A percentile compares a stretch with the other conserved stretches of the same genome.
These are phyloP conservation scores for Muscina levida DNA, from an alignment of 2,888 invertebrate species.

Conservation along the genomic window DNA sequence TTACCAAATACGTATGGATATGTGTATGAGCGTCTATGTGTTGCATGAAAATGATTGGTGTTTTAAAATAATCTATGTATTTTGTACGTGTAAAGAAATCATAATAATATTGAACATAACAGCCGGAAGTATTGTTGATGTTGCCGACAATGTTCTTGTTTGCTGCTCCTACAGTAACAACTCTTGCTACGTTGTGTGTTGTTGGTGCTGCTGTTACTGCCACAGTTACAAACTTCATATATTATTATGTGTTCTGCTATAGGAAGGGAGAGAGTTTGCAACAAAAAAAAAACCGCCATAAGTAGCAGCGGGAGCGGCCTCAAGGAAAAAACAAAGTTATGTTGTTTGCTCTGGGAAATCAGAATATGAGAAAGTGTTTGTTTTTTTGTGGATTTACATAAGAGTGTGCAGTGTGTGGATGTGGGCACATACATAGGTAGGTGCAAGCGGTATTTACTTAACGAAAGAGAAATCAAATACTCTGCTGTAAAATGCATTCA, in stretches of 20 bases:
- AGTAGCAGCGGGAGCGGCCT: constrained; percentile 2
- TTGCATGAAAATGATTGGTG: constrained; percentile 44
- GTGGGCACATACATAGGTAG: not conserved
- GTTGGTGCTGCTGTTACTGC: not conserved
- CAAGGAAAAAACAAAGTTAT: not conserved
- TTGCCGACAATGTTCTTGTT: not conserved
- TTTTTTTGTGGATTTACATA: too few relatives aligned
- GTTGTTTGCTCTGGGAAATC: not conserved
- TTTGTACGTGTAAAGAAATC: constrained; percentile 43
- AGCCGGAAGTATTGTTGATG: constrained; percentile 47
- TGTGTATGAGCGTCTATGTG: not conserved
- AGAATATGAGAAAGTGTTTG: too few relatives aligned
- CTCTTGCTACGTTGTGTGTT: not conserved
- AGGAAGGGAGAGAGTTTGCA: constrained; percentile 5
- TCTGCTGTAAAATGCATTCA: constrained; percentile 11
- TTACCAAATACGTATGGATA: too few relatives aligned
- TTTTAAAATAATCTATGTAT: constrained; percentile 46
- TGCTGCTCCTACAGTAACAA: constrained; percentile 29
- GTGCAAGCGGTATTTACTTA: constrained; percentile 14
- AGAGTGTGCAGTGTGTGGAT: too few relatives aligned
- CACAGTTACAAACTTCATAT: constrained; percentile 19
- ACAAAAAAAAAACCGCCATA: constrained; percentile 6
- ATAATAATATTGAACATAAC: constrained; percentile 36
- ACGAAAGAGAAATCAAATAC: constrained; percentile 16
- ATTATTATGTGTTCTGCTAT: constrained; percentile 4